A percentile compares a stretch with the other conserved stretches of the same genome.
Evolutionary conservation across 2,113 vertebrate genomes (phyloP).

Genomic region (Meles meles): DNA sequence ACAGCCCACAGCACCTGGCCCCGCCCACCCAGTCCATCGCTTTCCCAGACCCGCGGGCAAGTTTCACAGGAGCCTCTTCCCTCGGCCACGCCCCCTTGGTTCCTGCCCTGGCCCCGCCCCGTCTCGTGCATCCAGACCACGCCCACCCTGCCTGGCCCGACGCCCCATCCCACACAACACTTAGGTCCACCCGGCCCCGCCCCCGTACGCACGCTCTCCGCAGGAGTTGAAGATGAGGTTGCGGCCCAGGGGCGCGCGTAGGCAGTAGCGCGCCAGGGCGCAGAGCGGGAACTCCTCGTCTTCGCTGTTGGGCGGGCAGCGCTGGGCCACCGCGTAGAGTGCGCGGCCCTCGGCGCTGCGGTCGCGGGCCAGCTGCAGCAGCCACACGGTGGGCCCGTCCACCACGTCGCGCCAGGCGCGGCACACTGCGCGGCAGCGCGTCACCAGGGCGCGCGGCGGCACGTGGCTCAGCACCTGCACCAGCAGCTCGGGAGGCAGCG

Average conservation of each 20-base stretch:
- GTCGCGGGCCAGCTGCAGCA: conserved; percentile 59
- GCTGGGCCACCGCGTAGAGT: background rate
- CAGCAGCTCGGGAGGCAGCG: conserved; percentile 69
- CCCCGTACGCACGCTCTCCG: conserved; percentile 49
- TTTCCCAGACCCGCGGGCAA: background rate
- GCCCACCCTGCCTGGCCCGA: rapidly evolving
- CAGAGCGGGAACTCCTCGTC: conserved; percentile 41
- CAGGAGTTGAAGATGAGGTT: conserved; percentile 74
- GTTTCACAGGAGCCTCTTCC: background rate
- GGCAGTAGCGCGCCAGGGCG: conserved; percentile 47
- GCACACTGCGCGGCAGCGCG: conserved; percentile 62
- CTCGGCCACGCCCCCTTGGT: background rate
- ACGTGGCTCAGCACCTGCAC: conserved; percentile 73
- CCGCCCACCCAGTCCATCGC: background rate
- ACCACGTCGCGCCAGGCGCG: conserved; percentile 60
- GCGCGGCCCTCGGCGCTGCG: conserved; percentile 25
- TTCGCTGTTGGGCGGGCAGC: background rate
- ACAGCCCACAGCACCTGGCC: background rate
- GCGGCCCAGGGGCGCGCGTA: conserved; percentile 34
- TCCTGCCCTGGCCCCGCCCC: background rate
- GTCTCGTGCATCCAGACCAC: background rate
- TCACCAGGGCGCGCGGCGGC: conserved; percentile 46
- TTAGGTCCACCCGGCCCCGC: background rate
- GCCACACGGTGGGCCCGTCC: conserved; percentile 69
- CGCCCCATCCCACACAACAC: rapidly evolving